Conservation (phyloP, 2,113 vertebrate genomes). For the Notothenia rossii region DNA sequence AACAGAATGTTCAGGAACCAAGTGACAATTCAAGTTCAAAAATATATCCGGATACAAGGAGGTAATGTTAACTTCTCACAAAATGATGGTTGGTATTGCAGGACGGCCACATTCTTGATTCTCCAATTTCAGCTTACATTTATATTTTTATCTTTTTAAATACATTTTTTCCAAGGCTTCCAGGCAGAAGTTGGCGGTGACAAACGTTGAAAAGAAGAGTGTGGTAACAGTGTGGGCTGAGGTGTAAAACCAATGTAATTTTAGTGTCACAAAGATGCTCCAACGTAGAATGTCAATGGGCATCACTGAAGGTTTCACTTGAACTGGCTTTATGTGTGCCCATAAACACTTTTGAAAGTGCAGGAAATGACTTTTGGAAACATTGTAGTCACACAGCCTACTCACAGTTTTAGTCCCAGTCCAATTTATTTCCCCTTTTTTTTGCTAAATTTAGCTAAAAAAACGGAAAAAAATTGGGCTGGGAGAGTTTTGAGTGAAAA, state of each 20-base stretch:
- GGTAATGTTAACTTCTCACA: neutral
- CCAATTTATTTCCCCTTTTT: no score
- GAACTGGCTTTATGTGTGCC: neutral
- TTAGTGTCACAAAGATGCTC: conserved; percentile 15
- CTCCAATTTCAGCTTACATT: neutral
- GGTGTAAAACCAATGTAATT: conserved; percentile 36
- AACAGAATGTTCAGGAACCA: no score
- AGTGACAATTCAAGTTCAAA: no score
- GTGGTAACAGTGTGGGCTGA: neutral
- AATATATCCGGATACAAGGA: no score
- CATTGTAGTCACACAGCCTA: conserved; percentile 2
- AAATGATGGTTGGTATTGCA: neutral
- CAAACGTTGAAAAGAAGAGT: neutral
- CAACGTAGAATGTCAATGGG: conserved; percentile 27
- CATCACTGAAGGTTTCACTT: neutral
- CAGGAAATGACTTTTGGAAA: conserved; percentile 24
- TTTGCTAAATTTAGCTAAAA: neutral
- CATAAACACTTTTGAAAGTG: conserved; percentile 12
- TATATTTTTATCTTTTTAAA: neutral
- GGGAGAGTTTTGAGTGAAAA: conserved; percentile 11
- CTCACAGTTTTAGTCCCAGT: no score
- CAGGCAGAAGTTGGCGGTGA: neutral
- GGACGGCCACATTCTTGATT: neutral
- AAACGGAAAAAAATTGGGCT: neutral
- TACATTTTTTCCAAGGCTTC: neutral